Evolutionary conservation across 2,797 vertebrate genomes (phyloP), one percentile per base, ranked within the genome.

Genomic region (Trachurus trachurus): DNA sequence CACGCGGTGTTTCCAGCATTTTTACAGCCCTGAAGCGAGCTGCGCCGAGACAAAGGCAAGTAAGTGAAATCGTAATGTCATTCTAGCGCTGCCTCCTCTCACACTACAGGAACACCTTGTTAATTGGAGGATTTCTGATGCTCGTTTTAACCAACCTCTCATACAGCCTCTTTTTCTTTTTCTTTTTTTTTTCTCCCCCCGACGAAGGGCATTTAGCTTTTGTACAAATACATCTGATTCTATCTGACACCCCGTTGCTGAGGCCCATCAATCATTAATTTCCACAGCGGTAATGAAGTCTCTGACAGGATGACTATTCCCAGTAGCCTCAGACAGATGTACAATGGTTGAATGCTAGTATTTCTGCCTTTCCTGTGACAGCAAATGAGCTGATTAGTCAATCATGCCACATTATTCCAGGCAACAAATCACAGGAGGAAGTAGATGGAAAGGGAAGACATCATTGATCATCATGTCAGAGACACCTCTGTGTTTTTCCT

Each of bases 251-350:
- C 5, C 34, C 16, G 4, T 70, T 31, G 45, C 63, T 58, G 71
- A 74, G 42, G 47, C 66, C 65, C 79, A 81, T 92, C 88, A 88
- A 88, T 90, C 86, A 88, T 81, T 82, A 15, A 81, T 81, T 86
- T 82, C 69, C 69, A 50, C 78, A 81, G 85, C 80, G 72, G 70
- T 81, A 84, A 89, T 91, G 85, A 90, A 77, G 76, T 78, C 80
- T 56, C 63, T 69, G 88, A 87, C 86, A 88, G 81, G 29, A 72
- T 66, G 44, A 76, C 60, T 65, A 54, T 66, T 78, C 81, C 47
- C 29, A 3, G 39, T 68, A 81, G 83, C 45, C 66, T 56, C 56
- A 68, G 84, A 92, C 79, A 84, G 84, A 83, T 81, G 84, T 74
- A 77, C 37, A 87, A 49, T 50, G 53, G 39, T 59, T 26, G 47